These are phyloP conservation scores for Nesometra sesokonis DNA, from an alignment of 35 echinoderm and acorn worm species.

Conservation along the genomic window DNA sequence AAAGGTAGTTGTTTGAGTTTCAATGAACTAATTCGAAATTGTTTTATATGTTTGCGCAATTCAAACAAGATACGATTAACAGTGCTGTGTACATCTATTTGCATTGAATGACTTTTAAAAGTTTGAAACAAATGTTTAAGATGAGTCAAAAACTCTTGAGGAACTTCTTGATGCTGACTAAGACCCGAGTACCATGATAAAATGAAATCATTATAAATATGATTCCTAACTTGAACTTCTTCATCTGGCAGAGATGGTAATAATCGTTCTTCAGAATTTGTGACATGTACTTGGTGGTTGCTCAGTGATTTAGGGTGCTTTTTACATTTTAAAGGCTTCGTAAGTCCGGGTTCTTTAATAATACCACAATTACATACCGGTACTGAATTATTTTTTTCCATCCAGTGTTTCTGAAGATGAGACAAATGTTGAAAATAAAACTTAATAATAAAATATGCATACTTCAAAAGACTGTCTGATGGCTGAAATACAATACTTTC, in stretches of 20 bases:
- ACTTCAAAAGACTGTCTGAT: not conserved
- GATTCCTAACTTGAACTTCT: not conserved
- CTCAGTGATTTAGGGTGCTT: not conserved
- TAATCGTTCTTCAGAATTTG: not conserved
- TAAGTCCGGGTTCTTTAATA: too few relatives aligned
- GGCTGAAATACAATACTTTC: not conserved
- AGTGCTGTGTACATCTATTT: not conserved
- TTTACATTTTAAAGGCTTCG: not conserved
- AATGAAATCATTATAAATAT: not conserved
- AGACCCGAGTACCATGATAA: not conserved
- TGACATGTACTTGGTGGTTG: not conserved
- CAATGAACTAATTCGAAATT: not conserved
- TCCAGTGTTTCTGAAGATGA: not conserved
- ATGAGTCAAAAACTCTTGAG: not conserved
- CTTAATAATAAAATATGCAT: not conserved
- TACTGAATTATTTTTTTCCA: not conserved
- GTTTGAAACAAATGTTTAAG: not conserved
- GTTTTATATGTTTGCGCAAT: not conserved
- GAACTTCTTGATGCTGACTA: not conserved
- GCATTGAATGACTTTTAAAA: not conserved
- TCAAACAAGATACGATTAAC: not conserved
- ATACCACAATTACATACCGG: not conserved
- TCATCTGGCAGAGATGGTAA: not conserved
- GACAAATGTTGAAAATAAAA: not conserved
- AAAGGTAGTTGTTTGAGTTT: not conserved